phyloP scores from a whole-genome alignment of 2,888 invertebrate genomes.

The Caenorhabditis sp. region DNA sequence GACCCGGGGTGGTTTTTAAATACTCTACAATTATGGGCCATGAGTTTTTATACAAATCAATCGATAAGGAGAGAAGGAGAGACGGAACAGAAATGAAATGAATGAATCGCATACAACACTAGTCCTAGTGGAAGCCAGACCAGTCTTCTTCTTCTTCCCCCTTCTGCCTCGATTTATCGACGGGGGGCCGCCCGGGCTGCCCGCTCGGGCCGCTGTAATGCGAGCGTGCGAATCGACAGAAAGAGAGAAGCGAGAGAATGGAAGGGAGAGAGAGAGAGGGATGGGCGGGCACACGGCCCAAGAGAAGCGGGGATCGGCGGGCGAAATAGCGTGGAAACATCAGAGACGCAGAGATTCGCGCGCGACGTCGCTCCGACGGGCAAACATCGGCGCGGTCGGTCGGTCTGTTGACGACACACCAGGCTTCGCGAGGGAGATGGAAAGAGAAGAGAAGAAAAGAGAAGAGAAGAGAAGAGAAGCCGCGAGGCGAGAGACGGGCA shows the following conservation, averaged over 20 bases:
- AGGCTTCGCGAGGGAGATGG: conserved; percentile 10
- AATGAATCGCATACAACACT: conserved; percentile 22
- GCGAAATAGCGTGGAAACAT: conserved; percentile 5
- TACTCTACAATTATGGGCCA: conserved; percentile 52
- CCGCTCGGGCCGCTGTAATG: conserved; percentile 49
- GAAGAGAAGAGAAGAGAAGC: background rate
- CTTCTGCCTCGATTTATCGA: conserved; percentile 50
- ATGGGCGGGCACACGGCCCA: conserved; percentile 1
- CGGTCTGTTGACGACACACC: conserved; percentile 56
- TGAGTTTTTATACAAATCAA: background rate
- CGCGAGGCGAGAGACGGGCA: conserved; percentile 18
- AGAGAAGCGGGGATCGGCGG: conserved; percentile 28
- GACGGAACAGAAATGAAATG: conserved; percentile 24
- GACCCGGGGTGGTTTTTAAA: conserved; percentile 65
- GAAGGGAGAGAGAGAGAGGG: conserved; percentile 19
- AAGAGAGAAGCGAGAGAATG: conserved; percentile 10
- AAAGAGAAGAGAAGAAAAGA: background rate
- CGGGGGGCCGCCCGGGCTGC: conserved; percentile 44
- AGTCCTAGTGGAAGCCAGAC: conserved; percentile 41
- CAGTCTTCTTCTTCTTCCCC: conserved; percentile 29
- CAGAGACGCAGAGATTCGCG: conserved; percentile 31
- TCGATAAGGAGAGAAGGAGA: conserved; percentile 5
- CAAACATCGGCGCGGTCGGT: conserved; percentile 41
- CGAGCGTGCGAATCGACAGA: conserved; percentile 54
- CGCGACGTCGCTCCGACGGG: conserved; percentile 41